Evolutionary conservation across 2,113 vertebrate species (phyloP).

Genomic region (Petaurus breviceps): DNA sequence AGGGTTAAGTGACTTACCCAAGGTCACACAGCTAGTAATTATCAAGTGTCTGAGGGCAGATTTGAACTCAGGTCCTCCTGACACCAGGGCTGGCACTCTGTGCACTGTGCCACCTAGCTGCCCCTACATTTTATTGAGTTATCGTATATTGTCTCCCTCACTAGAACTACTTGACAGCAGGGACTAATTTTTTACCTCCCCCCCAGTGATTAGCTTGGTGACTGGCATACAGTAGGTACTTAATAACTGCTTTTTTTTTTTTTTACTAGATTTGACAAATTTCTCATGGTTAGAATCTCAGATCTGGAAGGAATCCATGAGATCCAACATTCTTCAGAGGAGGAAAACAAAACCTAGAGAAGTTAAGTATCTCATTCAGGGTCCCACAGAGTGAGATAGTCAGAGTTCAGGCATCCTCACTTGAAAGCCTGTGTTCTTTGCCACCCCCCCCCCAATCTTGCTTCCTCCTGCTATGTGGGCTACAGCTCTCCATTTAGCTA

Average conservation of each 20-base stretch:
- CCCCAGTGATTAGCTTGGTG: not conserved
- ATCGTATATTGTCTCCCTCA: not conserved
- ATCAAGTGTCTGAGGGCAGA: too few species aligned
- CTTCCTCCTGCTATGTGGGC: not conserved
- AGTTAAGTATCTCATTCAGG: not conserved
- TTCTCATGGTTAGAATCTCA: not conserved
- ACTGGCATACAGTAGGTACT: not conserved
- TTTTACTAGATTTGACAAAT: not conserved
- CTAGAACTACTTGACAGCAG: not conserved
- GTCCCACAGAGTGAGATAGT: not conserved
- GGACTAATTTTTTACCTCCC: not conserved
- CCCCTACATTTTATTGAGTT: not conserved
- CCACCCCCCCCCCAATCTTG: not conserved
- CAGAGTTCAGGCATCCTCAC: not conserved
- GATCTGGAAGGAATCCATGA: not conserved
- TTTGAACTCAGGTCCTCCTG: too few species aligned
- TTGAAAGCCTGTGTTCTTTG: not conserved
- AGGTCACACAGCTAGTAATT: too few species aligned
- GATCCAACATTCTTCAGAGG: not conserved
- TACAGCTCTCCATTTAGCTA: not conserved
- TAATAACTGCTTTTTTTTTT: not conserved
- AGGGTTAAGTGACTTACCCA: too few species aligned
- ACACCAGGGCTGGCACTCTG: too few species aligned
- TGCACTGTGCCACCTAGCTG: too few species aligned
- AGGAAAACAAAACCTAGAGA: not conserved